Percentiles rank a stretch among this genome's conserved stretches.
These are phyloP conservation scores for Synanthedon formicaeformis DNA, from an alignment of 2,888 invertebrate species.

Conservation along the genomic window DNA sequence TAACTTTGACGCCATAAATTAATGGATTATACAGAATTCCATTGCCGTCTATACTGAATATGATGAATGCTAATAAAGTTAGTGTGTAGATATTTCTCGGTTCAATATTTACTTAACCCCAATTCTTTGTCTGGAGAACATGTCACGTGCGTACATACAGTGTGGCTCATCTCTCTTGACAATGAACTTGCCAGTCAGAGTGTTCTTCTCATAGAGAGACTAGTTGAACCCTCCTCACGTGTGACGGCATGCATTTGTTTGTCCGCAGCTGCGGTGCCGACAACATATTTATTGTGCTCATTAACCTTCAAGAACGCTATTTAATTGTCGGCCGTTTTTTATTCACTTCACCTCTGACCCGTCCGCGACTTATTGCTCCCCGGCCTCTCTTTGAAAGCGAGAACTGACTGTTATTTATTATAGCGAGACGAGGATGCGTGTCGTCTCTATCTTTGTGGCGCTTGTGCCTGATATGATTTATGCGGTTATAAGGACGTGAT, in stretches of 20 bases:
- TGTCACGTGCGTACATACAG: conserved; percentile 40
- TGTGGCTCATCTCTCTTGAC: conserved; percentile 35
- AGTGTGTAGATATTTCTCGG: conserved; percentile 2
- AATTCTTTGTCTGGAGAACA: conserved; percentile 31
- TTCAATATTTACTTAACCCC: conserved; percentile 35
- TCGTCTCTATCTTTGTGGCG: conserved; percentile 65
- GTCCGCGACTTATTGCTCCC: conserved; percentile 65
- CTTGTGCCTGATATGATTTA: conserved; percentile 61
- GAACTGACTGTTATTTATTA: conserved; percentile 67
- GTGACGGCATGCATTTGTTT: conserved; percentile 63
- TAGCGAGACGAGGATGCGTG: conserved; percentile 54
- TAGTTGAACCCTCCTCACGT: conserved; percentile 49
- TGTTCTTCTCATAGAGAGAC: conserved; percentile 20
- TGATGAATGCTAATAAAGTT: no score
- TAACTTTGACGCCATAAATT: conserved; percentile 29
- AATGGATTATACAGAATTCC: conserved; percentile 29
- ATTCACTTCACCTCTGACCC: conserved; percentile 69
- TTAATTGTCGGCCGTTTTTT: conserved; percentile 71
- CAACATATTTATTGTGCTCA: conserved; percentile 71
- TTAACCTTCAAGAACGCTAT: conserved; percentile 71
- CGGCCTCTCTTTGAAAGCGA: conserved; percentile 65
- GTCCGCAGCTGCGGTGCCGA: conserved; percentile 68
- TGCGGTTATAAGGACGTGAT: conserved; percentile 59
- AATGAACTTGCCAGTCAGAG: conserved; percentile 55
- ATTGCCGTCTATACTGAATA: conserved; percentile 9